Evolutionary conservation across 1,140 invertebrate genomes (phyloP).

Genomic region (Trichonephila clavipes): DNA sequence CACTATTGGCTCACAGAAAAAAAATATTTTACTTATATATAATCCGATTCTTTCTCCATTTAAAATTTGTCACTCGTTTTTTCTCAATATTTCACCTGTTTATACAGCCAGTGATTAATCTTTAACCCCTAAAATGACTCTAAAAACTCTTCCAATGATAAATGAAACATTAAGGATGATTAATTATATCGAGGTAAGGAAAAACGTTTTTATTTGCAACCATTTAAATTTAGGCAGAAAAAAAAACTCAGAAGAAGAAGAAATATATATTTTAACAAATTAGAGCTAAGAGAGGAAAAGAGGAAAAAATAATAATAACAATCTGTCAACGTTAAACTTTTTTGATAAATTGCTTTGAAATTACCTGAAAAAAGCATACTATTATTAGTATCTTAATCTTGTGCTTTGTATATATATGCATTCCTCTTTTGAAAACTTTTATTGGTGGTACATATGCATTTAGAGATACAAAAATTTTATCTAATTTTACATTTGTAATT

Average conservation of each 20-base stretch:
- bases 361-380: background rate
- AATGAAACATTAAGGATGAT: constrained; percentile 1
- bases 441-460: no score
- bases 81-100: constrained; percentile 5
- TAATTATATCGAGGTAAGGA: background rate
- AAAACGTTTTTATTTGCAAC: constrained; percentile 15
- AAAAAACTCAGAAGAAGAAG: background rate
- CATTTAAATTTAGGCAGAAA: constrained; percentile 6
- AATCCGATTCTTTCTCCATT: background rate
- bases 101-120: constrained; percentile 9
- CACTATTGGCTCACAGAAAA: background rate
- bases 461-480: no score
- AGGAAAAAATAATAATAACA: constrained; percentile 12
- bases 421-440: no score
- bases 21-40: background rate
- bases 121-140: constrained; percentile 22
- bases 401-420: no score
- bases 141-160: constrained; percentile 29
- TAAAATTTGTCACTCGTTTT: background rate
- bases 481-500: no score
- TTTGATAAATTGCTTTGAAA: constrained; percentile 2
- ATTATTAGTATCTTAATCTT: no score
- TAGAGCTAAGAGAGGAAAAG: background rate
- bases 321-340: constrained; percentile 2
- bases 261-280: constrained; percentile 9